Base-by-base conservation (phyloP, 2,113 vertebrate species). In the Hippocampus mohnikei region DNA sequence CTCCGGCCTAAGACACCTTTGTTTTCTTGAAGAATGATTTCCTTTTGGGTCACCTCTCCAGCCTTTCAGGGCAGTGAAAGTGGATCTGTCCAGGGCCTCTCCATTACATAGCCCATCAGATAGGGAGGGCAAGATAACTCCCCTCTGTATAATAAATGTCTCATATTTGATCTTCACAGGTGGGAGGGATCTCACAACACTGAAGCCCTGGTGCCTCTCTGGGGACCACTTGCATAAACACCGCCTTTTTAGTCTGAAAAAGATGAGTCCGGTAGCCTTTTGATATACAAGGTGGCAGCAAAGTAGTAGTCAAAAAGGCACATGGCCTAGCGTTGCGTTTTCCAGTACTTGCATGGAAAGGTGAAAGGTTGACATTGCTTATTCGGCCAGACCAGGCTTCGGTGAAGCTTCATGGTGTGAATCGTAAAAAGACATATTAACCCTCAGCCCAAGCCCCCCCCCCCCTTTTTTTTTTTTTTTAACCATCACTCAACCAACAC, bases 141-240 rank as follows among this genome's bases (percentile, higher is more conserved):
- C 84, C 88, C 85, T 77, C 82, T 83, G 88, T 88, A 85, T 88
- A 91, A 92, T 90, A 91, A 91, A 90, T 88, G 84, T 78, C 85
- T 89, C 89, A 89, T 89, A 92, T 90, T 91, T 91, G 87, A 91
- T 91, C 90, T 92, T 89, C 89, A 89, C 88, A 90, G 89, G 87
- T 91, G 83, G 87, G 90, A 88, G 75, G 72, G 80, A 84, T 91
- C 86, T 84, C 88, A 86, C 84, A 84, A 74, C 80, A 67, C 60
- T 50, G 64, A 63, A 75, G 84, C 78, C 77, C 15, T 33, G 63
- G 21, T 60, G 77, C 58, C 84, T 85, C 86, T 83, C 79, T 53
- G n/a, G 82, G 81, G 87, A 86, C 77, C 73, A 74, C 73, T 72
- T 73, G 68, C 82, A 85, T 78, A 87, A 82, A 87, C 88, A 86